Percentiles rank a stretch among this genome's conserved stretches.
These are phyloP conservation scores for Unio delphinus DNA, from an alignment of 2,888 invertebrate genomes.

Conservation along the genomic window DNA sequence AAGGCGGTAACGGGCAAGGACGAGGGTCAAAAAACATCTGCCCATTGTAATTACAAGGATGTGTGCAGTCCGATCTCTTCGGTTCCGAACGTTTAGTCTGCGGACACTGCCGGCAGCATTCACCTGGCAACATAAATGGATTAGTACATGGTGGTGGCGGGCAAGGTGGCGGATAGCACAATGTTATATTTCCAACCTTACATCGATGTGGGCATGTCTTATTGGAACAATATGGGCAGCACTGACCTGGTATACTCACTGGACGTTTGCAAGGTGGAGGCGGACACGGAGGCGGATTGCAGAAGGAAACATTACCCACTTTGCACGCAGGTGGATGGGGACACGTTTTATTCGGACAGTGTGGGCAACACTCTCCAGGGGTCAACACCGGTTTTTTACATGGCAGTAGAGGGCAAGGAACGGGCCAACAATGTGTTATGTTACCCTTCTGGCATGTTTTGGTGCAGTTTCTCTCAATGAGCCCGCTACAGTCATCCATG, in stretches of 20 bases:
- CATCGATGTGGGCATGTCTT: conserved; percentile 19
- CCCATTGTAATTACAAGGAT: no score
- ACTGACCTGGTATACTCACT: conserved; percentile 17
- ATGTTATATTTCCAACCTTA: conserved; percentile 17
- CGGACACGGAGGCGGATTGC: conserved; percentile 22
- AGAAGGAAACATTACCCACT: background rate
- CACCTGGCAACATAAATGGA: conserved; percentile 7
- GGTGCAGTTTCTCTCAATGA: no score
- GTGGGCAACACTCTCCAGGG: conserved; percentile 21
- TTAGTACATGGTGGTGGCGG: conserved; percentile 20
- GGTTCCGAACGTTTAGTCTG: background rate
- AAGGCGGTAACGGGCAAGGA: no score
- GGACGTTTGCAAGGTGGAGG: conserved; percentile 14
- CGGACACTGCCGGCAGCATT: conserved; percentile 20
- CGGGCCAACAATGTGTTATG: conserved; percentile 8
- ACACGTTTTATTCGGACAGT: conserved; percentile 11
- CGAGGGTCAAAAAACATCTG: no score
- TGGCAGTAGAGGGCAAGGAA: conserved; percentile 19
- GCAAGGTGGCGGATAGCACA: conserved; percentile 19
- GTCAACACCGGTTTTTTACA: conserved; percentile 17
- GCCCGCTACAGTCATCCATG: no score
- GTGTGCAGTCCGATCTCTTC: no score
- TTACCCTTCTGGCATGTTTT: no score
- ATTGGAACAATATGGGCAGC: conserved; percentile 20
- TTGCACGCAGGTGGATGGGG: no score